phyloP scores from a whole-genome alignment of 1,140 invertebrate species.

The Cherax destructor region DNA sequence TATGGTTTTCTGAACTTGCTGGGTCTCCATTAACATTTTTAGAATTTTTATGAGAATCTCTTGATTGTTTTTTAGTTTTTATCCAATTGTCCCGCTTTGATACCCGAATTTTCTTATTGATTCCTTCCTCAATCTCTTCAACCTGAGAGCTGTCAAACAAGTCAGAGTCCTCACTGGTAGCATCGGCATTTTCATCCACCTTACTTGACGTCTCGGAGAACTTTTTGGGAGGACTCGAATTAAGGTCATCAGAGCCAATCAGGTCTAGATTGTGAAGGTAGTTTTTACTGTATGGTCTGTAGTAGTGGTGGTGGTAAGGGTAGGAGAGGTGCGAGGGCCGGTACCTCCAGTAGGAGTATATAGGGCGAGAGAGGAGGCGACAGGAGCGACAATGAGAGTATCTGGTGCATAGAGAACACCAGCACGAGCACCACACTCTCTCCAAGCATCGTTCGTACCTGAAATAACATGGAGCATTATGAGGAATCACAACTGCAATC shows the following conservation, averaged over 20 bases:
- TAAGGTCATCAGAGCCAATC: constrained; percentile 6
- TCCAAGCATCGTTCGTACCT: not conserved
- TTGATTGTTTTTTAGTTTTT: not conserved
- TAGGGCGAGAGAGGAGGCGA: not conserved
- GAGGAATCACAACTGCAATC: not conserved
- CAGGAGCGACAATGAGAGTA: constrained; percentile 8
- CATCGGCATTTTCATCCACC: not conserved
- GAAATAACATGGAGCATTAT: not conserved
- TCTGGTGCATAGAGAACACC: constrained; percentile 29
- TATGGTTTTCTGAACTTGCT: not conserved
- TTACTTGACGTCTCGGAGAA: not conserved
- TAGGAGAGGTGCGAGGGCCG: constrained; percentile 6
- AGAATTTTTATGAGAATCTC: not conserved
- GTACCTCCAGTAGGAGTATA: constrained; percentile 17
- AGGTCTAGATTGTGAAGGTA: constrained; percentile 8
- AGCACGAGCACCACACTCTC: not conserved
- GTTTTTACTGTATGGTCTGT: not conserved
- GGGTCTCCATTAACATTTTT: not conserved
- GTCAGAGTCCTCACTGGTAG: constrained; percentile 40
- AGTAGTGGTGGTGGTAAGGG: not conserved
- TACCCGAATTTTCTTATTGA: constrained; percentile 7
- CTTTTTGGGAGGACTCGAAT: not conserved
- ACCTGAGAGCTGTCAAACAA: constrained; percentile 43
- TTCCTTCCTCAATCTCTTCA: constrained; percentile 32
- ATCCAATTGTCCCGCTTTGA: constrained; percentile 29